Evolutionary conservation across 2,888 invertebrate species (phyloP), one percentile per base, ranked within the genome.

Genomic region (Melipona beecheii): DNA sequence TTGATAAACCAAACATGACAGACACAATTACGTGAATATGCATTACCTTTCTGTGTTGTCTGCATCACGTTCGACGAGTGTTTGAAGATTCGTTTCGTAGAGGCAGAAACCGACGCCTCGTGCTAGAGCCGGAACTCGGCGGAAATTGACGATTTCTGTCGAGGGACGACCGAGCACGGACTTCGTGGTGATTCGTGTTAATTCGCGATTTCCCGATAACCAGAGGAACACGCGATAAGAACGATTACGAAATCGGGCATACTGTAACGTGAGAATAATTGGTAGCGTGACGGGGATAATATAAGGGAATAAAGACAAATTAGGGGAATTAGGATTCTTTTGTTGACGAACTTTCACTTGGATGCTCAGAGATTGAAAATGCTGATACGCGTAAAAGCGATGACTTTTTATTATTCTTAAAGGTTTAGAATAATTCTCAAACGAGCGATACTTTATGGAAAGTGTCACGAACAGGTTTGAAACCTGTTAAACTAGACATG

Each of bases 121-220:
- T 54, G 66, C 74, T 52, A 50, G 24, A 49, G 27, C 49, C 83
- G 84, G 71, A 78, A 68, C 68, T 68, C 49, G 24, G 65, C 84
- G 84, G 83, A 83, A 83, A 82, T 83, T 82, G 70, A 81, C 84
- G 83, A 82, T 75, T 83, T 52, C 71, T 65, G 66, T 77, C 83
- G 83, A 81, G 73, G 2, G 13, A 50, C 82, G 49, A 15, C 19
- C 73, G 66, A 66, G 43, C 24, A 43, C 49, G n/a, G 13, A 31
- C 50, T 77, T 76, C 70, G 82, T 54, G 60, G n/a, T 71, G 65
- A n/a, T 54, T 74, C 77, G 84, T 74, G 77, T 50, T 70, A 65
- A 78, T 78, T 71, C 66, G 66, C 70, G 70, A 71, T 84, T 79
- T 71, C 71, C 65, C 60, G 79, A 82, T 79, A 79, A 60, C 70